phyloP scores from a whole-genome alignment of 2,797 vertebrate genomes.

The Gallirallus australis region DNA sequence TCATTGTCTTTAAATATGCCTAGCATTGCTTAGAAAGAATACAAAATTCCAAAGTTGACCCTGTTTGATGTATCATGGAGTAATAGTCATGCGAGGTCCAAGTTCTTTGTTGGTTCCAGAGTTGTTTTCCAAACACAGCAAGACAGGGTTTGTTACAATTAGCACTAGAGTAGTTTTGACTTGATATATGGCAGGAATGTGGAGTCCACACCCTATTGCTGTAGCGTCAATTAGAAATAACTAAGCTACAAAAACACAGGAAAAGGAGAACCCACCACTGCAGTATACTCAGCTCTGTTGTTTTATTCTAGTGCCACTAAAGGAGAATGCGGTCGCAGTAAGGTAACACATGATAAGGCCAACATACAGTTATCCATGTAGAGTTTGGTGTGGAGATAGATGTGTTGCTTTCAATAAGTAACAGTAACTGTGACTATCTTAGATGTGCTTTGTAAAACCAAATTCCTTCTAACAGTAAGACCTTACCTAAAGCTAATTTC shows the following conservation, averaged over 20 bases:
- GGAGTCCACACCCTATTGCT: background rate
- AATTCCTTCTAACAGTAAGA: background rate
- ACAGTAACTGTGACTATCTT: background rate
- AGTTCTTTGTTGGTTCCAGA: background rate
- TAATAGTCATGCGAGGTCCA: rapidly evolving
- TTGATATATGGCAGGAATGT: background rate
- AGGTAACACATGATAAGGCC: background rate
- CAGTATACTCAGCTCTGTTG: background rate
- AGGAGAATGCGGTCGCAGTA: background rate
- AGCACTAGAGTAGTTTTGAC: background rate
- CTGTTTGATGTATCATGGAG: background rate
- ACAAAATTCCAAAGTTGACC: background rate
- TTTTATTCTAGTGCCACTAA: background rate
- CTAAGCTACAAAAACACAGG: background rate
- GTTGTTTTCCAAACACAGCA: background rate
- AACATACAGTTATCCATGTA: background rate
- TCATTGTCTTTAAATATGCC: background rate
- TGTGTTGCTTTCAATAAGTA: background rate
- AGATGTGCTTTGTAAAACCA: background rate
- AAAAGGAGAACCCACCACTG: background rate
- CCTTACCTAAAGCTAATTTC: background rate
- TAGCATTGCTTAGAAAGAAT: background rate
- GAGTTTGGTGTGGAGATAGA: background rate
- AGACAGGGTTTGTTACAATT: background rate
- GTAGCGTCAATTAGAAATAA: background rate